Conservation (phyloP, 1,140 invertebrate species). For the Zaprionus capensis region DNA sequence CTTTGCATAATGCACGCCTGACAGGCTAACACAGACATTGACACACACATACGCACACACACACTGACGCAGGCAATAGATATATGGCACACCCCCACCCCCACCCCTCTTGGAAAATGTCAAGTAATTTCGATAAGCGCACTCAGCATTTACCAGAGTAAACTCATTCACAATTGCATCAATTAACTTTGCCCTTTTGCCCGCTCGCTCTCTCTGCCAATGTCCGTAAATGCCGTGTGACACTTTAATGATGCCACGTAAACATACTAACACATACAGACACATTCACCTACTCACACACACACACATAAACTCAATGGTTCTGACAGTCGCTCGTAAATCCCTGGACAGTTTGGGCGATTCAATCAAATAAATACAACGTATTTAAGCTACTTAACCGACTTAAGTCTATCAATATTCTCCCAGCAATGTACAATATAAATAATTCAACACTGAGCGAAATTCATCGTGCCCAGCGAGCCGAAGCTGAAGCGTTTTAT, state of each 20-base stretch:
- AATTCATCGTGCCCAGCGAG: not conserved
- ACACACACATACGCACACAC: constrained; percentile 1
- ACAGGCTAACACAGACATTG: not conserved
- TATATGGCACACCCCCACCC: not conserved
- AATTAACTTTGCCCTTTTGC: constrained; percentile 47
- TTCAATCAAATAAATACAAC: constrained; percentile 18
- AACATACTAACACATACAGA: constrained; percentile 4
- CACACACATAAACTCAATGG: constrained; percentile 2
- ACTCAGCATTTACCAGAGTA: constrained; percentile 28
- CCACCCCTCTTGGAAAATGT: not conserved
- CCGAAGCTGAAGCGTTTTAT: not conserved
- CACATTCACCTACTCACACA: not conserved
- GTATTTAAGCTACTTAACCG: constrained; percentile 47
- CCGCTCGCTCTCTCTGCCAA: not conserved
- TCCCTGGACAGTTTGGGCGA: constrained; percentile 15
- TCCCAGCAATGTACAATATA: not conserved
- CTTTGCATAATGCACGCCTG: constrained; percentile 32
- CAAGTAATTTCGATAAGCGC: constrained; percentile 25
- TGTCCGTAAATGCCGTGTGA: constrained; percentile 26
- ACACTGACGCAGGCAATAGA: not conserved
- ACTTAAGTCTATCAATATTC: constrained; percentile 51
- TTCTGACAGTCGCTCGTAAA: constrained; percentile 30
- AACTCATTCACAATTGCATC: constrained; percentile 45
- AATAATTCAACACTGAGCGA: constrained; percentile 8
- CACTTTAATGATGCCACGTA: constrained; percentile 47